These are phyloP conservation scores for Probaryconus sp. DNA, from an alignment of 1,140 invertebrate species.

Conservation along the genomic window DNA sequence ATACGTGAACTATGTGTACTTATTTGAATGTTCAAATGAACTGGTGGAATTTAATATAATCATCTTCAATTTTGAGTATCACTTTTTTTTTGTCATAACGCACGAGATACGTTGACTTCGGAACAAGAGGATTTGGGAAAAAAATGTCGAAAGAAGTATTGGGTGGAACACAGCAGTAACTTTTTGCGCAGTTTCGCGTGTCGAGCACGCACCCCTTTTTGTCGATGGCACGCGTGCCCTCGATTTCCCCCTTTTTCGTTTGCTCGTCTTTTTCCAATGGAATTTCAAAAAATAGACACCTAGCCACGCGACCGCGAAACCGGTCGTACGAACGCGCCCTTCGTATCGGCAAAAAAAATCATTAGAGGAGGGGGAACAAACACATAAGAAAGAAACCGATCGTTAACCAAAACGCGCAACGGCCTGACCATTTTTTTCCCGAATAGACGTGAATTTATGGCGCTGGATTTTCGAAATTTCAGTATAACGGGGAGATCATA, in stretches of 20 bases:
- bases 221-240: slow-evolving; percentile 52
- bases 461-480: slow-evolving; percentile 65
- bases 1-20: no score
- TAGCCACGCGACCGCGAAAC: slow-evolving; percentile 54
- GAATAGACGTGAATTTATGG: slow-evolving; percentile 55
- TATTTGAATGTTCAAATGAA: no score
- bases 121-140: slow-evolving; percentile 3
- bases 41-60: no score
- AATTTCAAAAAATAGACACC: slow-evolving; percentile 59
- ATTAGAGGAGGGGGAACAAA: slow-evolving; percentile 30
- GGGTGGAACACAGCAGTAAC: slow-evolving; percentile 8
- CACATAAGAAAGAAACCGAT: slow-evolving; percentile 44
- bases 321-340: slow-evolving; percentile 48
- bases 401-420: slow-evolving; percentile 60
- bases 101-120: slow-evolving; percentile 1
- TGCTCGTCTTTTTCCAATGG: slow-evolving; percentile 41
- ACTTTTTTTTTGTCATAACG: slow-evolving; percentile 1
- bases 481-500: slow-evolving; percentile 63
- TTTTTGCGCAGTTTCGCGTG: slow-evolving; percentile 52
- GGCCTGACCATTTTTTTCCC: slow-evolving; percentile 61
- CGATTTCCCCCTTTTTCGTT: slow-evolving; percentile 36
- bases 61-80: no score
- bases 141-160: slow-evolving; percentile 29
- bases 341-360: slow-evolving; percentile 27
- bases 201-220: slow-evolving; percentile 60